These are phyloP conservation scores for Pangasianodon gigas DNA, from an alignment of 2,113 vertebrate species.

Conservation along the genomic window DNA sequence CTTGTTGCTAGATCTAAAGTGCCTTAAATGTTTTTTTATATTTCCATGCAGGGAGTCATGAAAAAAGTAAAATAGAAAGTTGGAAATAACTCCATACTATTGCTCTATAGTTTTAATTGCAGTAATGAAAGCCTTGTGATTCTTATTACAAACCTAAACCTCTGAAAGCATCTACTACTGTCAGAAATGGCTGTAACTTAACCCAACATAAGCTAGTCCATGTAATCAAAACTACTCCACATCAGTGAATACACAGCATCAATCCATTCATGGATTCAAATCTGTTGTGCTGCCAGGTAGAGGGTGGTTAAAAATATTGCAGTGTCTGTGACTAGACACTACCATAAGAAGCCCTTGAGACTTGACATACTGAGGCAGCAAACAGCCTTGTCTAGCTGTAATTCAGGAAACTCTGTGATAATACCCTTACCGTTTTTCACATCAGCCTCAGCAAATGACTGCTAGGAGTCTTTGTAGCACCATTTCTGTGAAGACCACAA, in stretches of 20 bases:
- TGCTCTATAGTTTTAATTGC: neutral
- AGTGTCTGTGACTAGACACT: neutral
- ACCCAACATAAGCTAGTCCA: neutral
- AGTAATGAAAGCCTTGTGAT: neutral
- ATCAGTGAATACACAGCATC: neutral
- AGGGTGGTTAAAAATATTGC: neutral
- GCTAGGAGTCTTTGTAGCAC: constrained; percentile 1
- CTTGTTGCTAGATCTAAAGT: neutral
- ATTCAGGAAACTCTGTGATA: constrained; percentile 22
- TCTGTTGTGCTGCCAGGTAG: constrained; percentile 1
- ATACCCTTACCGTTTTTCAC: neutral
- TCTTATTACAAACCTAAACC: neutral
- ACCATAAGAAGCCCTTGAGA: constrained; percentile 23
- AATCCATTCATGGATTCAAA: neutral
- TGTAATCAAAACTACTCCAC: neutral
- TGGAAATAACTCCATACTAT: neutral
- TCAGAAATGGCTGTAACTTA: neutral
- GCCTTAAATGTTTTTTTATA: neutral
- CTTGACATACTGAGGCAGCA: constrained; percentile 31
- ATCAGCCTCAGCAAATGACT: constrained; percentile 4
- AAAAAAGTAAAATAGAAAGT: neutral
- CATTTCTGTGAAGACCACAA: constrained; percentile 7
- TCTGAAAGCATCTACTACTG: neutral
- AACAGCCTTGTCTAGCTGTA: neutral
- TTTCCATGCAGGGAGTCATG: neutral